Base-by-base conservation (phyloP, 2,113 vertebrate species). In the Cebidichthys violaceus region DNA sequence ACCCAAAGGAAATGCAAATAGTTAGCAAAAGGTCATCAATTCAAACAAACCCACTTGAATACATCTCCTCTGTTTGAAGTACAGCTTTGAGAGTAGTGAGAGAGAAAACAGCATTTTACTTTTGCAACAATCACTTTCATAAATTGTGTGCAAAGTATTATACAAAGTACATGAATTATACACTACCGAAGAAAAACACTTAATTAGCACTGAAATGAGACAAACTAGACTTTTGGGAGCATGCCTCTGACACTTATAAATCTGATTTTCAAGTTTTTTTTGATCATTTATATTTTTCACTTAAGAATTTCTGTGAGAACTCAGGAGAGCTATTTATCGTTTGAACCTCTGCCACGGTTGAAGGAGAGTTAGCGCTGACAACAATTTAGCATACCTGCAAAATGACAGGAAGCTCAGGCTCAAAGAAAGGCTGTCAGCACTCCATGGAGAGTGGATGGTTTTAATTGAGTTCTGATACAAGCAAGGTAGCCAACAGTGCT, bases 1-100 rank as follows among this genome's bases (percentile, higher is more conserved):
- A 95, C 94, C 94, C 94, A 95, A 73, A 91, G 91, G 95, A 94
- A 90, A 62, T 65, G 43, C 10, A 78, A 84, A 59, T 52, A 84
- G 91, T 91, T 92, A 93, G 89, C 11, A 65, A 75, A 77, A 68
- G 22, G 57, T 81, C 50, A 85, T 50, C 69, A 69, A 66, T 54
- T 81, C 62, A 85, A 68, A 69, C 27, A 69, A 13, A 20, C 69
- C 31, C 84, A 50, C 66, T n/a, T 43, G 20, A 79, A 75, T 9
- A 77, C 15, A 79, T 60, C 37, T 93, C 41, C 20, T 35, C 47
- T 20, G 45, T 27, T 75, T 52, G 10, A 85, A 79, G 41, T 15
- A 61, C 13, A 79, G 13, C 65, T 20, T 47, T 65, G 20, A 52
- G 1, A 60, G 52, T 0, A 59, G 61, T 9, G 52, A 62, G 68